Conservation (phyloP, 2,113 vertebrate genomes). For the Fregata magnificens region DNA sequence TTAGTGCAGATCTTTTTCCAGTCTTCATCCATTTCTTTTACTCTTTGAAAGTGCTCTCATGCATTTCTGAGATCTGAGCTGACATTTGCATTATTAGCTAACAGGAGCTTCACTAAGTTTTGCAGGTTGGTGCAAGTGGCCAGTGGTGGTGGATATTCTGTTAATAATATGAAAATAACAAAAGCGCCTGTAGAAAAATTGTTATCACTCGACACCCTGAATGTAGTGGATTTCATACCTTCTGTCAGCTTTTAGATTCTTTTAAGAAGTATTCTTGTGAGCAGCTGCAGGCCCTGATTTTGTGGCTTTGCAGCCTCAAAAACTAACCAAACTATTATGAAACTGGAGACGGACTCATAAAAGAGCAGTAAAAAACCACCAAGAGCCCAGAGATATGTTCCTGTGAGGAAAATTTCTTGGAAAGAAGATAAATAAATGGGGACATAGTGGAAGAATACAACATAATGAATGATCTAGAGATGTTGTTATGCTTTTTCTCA, state of each 20-base stretch:
- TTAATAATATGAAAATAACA: neutral
- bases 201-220: neutral
- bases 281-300: neutral
- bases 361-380: neutral
- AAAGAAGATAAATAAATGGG: neutral
- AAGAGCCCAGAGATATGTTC: neutral
- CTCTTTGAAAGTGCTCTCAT: neutral
- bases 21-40: neutral
- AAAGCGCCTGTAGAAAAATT: neutral
- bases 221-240: neutral
- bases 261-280: neutral
- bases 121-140: neutral
- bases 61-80: neutral
- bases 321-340: neutral
- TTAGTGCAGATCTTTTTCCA: neutral
- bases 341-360: neutral
- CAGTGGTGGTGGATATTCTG: neutral
- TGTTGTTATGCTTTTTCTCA: slow-evolving; percentile 12
- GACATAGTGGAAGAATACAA: neutral
- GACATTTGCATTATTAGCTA: neutral
- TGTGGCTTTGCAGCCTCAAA: neutral
- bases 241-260: neutral
- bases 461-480: neutral
- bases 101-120: neutral
- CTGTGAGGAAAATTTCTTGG: neutral